Evolutionary conservation across 2,888 invertebrate genomes (phyloP), one percentile per base, ranked within the genome.

Genomic region (Augochlorella aurata): DNA sequence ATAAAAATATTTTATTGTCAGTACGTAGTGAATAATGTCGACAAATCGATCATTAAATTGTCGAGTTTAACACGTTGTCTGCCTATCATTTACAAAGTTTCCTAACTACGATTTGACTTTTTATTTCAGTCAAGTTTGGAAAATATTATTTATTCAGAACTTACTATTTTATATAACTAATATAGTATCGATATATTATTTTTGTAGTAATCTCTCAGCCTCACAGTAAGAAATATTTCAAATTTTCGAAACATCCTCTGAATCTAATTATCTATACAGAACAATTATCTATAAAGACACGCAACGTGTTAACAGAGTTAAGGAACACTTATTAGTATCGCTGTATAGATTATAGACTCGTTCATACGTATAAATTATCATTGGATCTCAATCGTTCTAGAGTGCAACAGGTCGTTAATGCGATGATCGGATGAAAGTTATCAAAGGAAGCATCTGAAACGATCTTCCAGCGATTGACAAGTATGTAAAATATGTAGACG

Each of bases 1-100:
- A 85, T 72, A 87, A 85, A 82, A 82, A 80, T 84, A 85, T 85
- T 74, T 81, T 70, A 49, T 74, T 74, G 75, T 71, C 69, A 50
- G 68, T 81, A 81, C 69, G 71, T 50, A 74, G 71, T 61, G 74
- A 74, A 82, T 83, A 83, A 77, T 83, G 85, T 47, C 63, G 16
- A 72, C 79, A 82, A 70, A 54, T 83, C 74, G 68, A 74, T 76
- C 75, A 44, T 50, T 49, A 67, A 73, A 79, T 74, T 82, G 74
- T 69, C 29, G n/a, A 80, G 58, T 67, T 70, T 67, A 74, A 83
- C 75, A 63, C 75, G n/a, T 71, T 74, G 79, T 58, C 38, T 79
- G 74, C 61, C 44, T 24, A 29, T 61, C 21, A 45, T 61, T 61
- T 73, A 58, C 18, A 18, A 38, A 63, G 14, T 18, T 18, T 21